Conservation (phyloP, 2,888 invertebrate species). For the Quadriops clusia region DNA sequence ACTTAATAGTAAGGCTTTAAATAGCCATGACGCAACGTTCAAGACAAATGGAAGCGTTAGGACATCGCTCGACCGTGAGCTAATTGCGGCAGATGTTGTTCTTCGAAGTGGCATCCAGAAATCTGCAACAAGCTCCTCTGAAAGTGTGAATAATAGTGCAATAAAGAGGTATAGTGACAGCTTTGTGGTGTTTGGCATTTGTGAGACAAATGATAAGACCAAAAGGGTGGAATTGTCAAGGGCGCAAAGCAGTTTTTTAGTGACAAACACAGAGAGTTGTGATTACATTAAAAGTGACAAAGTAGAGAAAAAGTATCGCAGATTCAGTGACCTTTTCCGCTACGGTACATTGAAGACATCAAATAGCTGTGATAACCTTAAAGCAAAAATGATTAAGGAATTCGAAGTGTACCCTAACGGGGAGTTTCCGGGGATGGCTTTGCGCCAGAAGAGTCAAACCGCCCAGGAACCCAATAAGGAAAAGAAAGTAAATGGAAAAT, state of each 20-base stretch:
- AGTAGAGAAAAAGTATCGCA: slow-evolving; percentile 23
- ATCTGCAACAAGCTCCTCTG: too few relatives aligned
- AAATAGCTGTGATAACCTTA: slow-evolving; percentile 27
- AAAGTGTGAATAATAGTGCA: slow-evolving; percentile 7
- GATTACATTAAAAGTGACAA: slow-evolving; percentile 12
- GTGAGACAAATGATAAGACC: slow-evolving; percentile 10
- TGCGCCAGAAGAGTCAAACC: slow-evolving; percentile 8
- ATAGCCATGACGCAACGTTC: too few relatives aligned
- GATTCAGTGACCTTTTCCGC: slow-evolving; percentile 33
- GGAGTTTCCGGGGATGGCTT: slow-evolving; percentile 15
- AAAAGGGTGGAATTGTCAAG: slow-evolving; percentile 17
- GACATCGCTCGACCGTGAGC: too few relatives aligned
- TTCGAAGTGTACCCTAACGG: slow-evolving; percentile 19
- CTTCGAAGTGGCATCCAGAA: too few relatives aligned
- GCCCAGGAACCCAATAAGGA: slow-evolving; percentile 9
- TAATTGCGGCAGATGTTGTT: too few relatives aligned
- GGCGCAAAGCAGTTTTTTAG: slow-evolving; percentile 27
- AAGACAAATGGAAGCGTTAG: too few relatives aligned
- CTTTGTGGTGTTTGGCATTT: slow-evolving; percentile 25
- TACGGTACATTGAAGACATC: slow-evolving; percentile 20
- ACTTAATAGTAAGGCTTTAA: slow-evolving; percentile 7
- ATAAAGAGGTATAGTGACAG: slow-evolving; percentile 34
- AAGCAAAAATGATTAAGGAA: slow-evolving; percentile 18
- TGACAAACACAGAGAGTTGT: slow-evolving; percentile 17
- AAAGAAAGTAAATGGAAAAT: slow-evolving; percentile 16